Percentiles rank a stretch among this genome's conserved stretches.
Evolutionary conservation across 2,888 invertebrate genomes (phyloP).

Genomic region (Coremacera marginata): DNA sequence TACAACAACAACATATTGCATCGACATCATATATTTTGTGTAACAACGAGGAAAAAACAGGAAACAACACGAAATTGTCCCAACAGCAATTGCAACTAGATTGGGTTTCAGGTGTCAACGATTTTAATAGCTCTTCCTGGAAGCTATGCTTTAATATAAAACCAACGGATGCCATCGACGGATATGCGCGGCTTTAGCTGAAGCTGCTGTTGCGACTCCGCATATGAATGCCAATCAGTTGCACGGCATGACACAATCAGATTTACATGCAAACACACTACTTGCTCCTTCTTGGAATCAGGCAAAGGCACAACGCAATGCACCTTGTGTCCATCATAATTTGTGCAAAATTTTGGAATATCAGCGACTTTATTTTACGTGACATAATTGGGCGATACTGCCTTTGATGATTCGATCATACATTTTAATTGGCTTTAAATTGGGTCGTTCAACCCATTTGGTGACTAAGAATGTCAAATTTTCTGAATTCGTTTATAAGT

Average conservation of each 20-base stretch:
- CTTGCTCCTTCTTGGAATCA: too few relatives aligned
- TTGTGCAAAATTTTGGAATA: not conserved
- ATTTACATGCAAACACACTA: not conserved
- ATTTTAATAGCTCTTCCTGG: conserved; percentile 43
- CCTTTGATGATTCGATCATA: conserved; percentile 13
- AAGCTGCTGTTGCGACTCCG: not conserved
- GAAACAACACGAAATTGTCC: not conserved
- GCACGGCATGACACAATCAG: not conserved
- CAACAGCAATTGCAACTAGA: conserved; percentile 31
- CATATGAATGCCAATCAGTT: not conserved
- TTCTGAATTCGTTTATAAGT: too few relatives aligned
- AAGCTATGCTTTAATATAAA: conserved; percentile 37
- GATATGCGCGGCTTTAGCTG: not conserved
- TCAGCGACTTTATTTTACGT: not conserved
- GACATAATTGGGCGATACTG: not conserved
- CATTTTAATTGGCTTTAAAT: conserved; percentile 19
- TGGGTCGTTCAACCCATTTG: not conserved
- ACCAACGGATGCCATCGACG: conserved; percentile 1
- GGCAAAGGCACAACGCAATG: not conserved
- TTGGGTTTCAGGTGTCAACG: conserved; percentile 46
- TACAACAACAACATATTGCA: not conserved
- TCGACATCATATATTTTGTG: not conserved
- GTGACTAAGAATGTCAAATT: not conserved
- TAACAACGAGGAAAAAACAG: not conserved
- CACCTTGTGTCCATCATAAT: not conserved